Base-by-base conservation (phyloP, 2,113 vertebrate genomes). In the Pavo muticus region DNA sequence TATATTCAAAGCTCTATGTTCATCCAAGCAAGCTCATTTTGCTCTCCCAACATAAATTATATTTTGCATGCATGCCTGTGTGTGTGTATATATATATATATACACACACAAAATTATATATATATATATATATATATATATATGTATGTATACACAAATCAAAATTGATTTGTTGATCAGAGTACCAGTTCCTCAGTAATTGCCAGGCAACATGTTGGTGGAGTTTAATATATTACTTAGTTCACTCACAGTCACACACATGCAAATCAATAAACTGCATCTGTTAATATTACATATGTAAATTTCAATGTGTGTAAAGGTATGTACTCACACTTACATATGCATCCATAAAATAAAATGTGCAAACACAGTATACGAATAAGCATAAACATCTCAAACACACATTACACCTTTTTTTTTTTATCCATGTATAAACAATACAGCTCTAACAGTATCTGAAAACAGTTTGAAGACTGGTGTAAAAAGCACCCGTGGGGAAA, bases 401-500 rank as follows among this genome's bases (percentile, higher is more conserved):
- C 11, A 23, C 11, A 30, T 45, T 45, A 23, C 23, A 45, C 12
- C 78, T 70, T 75, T 75, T 81, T 70, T 75, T 75, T 75, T 73
- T 59, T 4, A 80, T 78, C 30, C 35, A 42, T 61, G 40, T 30
- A 74, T 77, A 92, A 91, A 93, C 88, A 86, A 39, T 54, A 88
- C n/a, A 25, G 10, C 60, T 83, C 82, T 91, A 90, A 91, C 44
- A 76, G 57, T 25, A 77, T 30, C 87, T 25, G 14, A 86, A 68
- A 96, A 81, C 71, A 83, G 47, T 96, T 69, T 84, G 61, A 96
- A 95, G 84, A 84, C 16, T 71, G 72, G 82, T 16, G 9, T 89
- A 95, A 97, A 98, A 97, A 90, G 88, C 93, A 95, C 54, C 84
- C 39, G 50, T 90, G 84, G 52, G 65, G 86, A 93, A 95, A 92